phyloP scores from a whole-genome alignment of 2,113 vertebrate genomes.

The Lethenteron reissneri region DNA sequence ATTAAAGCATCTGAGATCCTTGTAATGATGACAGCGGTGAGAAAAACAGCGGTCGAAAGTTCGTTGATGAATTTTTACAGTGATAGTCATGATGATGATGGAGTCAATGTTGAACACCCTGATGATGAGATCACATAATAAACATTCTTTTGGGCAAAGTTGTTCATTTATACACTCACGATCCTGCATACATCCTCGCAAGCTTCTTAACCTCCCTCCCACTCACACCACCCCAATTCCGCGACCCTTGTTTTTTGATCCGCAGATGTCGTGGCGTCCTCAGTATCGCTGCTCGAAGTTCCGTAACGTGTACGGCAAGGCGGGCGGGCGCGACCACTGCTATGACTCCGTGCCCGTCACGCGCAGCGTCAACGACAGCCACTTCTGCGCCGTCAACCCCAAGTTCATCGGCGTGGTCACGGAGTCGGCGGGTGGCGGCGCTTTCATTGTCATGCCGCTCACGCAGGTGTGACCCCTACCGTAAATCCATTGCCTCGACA shows the following conservation, averaged over 20 bases:
- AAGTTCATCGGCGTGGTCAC: constrained; percentile 81
- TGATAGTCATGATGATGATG: no score
- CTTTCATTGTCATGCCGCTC: constrained; percentile 72
- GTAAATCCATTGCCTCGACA: not conserved
- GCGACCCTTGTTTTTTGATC: not conserved
- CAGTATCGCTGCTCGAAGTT: constrained; percentile 99
- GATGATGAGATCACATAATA: no score
- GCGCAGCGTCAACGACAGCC: constrained; percentile 94
- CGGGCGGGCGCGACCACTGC: constrained; percentile 73
- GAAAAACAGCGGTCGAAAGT: no score
- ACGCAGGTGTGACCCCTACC: constrained; percentile 46
- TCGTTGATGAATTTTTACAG: no score
- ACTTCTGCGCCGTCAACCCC: constrained; percentile 81
- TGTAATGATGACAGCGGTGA: no score
- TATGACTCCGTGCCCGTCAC: constrained; percentile 86
- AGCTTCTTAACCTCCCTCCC: no score
- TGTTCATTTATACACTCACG: no score
- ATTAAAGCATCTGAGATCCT: no score
- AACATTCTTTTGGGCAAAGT: no score
- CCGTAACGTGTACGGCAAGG: constrained; percentile 90
- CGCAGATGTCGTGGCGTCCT: constrained; percentile 96
- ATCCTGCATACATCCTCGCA: no score
- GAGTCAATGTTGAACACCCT: no score
- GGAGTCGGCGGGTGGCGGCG: constrained; percentile 62
- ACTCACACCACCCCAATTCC: no score